Evolutionary conservation across 2,113 vertebrate species (phyloP).

Genomic region (Alectura lathami): DNA sequence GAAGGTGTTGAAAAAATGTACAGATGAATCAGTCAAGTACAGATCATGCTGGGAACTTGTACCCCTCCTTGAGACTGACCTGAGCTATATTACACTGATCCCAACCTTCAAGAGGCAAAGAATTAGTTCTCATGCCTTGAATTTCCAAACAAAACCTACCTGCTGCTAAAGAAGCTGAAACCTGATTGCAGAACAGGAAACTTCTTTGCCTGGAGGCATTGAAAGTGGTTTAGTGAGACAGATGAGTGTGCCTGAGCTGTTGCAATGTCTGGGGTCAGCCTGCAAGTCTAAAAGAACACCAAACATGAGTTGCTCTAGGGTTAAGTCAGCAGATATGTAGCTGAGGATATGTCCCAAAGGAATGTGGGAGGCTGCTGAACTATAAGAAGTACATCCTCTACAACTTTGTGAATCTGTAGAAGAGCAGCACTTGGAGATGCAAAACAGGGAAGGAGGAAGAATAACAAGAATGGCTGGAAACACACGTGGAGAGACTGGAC

Average conservation of each 20-base stretch:
- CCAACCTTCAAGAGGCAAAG: neutral
- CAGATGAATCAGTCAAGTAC: neutral
- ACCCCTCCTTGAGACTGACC: neutral
- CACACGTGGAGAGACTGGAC: fast-evolving
- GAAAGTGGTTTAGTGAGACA: neutral
- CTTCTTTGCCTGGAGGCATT: neutral
- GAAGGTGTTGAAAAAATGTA: neutral
- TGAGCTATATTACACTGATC: neutral
- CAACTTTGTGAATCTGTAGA: neutral
- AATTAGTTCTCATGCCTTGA: neutral
- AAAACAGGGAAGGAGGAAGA: neutral
- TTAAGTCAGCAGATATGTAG: neutral
- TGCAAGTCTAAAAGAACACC: neutral
- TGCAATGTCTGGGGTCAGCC: neutral
- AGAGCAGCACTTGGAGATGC: neutral
- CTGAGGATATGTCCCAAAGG: neutral
- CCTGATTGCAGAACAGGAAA: neutral
- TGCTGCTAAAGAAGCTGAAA: neutral
- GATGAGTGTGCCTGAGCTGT: neutral
- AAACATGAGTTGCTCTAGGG: neutral
- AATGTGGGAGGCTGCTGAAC: neutral
- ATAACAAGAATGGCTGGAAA: neutral
- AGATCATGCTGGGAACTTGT: neutral
- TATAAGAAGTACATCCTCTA: neutral
- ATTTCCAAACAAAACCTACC: neutral